phyloP scores from a whole-genome alignment of 2,888 invertebrate genomes.

The Drymonia ruficornis region DNA sequence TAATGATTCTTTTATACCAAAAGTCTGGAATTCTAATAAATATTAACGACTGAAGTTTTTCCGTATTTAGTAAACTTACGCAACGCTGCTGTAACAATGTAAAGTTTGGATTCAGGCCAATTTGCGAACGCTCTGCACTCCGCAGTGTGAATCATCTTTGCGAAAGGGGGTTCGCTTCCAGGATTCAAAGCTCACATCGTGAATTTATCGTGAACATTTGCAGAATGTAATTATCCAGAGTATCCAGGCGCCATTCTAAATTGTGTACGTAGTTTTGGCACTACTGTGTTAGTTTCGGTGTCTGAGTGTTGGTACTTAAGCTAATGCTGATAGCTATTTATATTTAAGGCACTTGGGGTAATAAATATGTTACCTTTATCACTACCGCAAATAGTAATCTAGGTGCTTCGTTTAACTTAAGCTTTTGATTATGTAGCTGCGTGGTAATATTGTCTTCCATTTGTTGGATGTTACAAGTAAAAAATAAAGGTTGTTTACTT shows the following conservation, averaged over 20 bases:
- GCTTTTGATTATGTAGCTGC: too few species aligned
- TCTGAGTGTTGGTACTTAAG: too few species aligned
- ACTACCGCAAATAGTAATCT: too few species aligned
- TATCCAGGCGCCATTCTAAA: slow-evolving; percentile 9
- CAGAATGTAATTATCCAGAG: slow-evolving; percentile 7
- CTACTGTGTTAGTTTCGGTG: too few species aligned
- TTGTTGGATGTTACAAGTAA: too few species aligned
- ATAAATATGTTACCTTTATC: too few species aligned
- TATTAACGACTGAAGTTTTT: slow-evolving; percentile 10
- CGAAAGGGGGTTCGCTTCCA: slow-evolving; percentile 4
- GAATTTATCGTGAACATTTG: slow-evolving; percentile 16
- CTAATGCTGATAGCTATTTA: too few species aligned
- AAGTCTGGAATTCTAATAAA: neutral
- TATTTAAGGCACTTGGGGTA: too few species aligned
- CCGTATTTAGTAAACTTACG: slow-evolving; percentile 14
- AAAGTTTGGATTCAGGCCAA: slow-evolving; percentile 25
- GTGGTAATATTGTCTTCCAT: too few species aligned
- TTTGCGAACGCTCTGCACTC: slow-evolving; percentile 21
- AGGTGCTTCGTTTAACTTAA: too few species aligned
- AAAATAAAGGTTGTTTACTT: too few species aligned
- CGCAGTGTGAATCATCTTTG: slow-evolving; percentile 18
- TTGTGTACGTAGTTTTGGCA: slow-evolving; percentile 9
- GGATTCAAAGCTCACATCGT: slow-evolving; percentile 17
- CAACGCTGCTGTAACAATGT: slow-evolving; percentile 8
- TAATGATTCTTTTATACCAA: neutral